A percentile compares a stretch with the other conserved stretches of the same genome.
Conservation (phyloP, 2,888 invertebrate species). For the Plebejus anna region DNA sequence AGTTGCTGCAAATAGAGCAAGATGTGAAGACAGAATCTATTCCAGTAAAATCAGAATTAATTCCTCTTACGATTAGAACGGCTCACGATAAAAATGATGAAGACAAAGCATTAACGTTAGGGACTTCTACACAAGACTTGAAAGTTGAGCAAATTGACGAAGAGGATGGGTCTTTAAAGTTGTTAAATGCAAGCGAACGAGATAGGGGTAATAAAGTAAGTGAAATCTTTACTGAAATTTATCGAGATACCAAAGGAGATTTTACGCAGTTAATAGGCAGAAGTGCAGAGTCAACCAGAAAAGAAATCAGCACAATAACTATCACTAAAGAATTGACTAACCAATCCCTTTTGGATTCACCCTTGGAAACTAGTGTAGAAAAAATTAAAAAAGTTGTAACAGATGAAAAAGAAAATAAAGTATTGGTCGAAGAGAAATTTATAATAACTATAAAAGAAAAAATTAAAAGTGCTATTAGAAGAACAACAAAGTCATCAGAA, state of each 20-base stretch:
- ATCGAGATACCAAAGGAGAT: background rate
- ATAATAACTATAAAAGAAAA: conserved; percentile 10
- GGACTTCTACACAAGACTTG: background rate
- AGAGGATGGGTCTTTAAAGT: background rate
- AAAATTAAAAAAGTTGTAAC: background rate
- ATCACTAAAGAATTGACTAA: conserved; percentile 1
- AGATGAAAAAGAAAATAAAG: conserved; percentile 3
- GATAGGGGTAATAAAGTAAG: background rate
- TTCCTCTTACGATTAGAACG: background rate
- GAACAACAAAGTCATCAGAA: background rate
- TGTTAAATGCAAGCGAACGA: background rate
- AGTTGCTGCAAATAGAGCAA: background rate
- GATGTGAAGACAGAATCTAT: background rate
- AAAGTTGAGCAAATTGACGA: background rate
- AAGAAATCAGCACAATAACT: background rate
- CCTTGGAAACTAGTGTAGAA: background rate
- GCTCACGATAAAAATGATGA: background rate
- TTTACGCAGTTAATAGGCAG: background rate
- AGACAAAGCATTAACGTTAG: background rate
- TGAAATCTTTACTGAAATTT: background rate
- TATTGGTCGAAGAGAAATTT: background rate
- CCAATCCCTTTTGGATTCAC: background rate
- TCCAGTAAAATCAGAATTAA: background rate
- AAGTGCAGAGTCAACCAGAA: background rate
- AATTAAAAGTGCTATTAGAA: background rate